Conservation (phyloP, 2,113 vertebrate genomes). For the Chlamydotis undulata region DNA sequence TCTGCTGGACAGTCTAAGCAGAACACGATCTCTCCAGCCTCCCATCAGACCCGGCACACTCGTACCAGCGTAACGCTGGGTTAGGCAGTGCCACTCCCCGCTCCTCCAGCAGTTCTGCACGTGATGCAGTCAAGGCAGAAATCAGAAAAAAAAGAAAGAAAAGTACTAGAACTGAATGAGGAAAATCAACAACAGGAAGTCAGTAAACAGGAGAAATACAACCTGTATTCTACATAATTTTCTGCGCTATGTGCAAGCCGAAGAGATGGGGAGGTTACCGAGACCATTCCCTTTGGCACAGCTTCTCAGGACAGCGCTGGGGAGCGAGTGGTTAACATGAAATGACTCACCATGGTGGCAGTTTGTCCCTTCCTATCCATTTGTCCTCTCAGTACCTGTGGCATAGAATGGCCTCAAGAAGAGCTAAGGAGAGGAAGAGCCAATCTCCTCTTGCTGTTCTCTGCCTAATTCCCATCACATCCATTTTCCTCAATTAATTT, state of each 20-base stretch:
- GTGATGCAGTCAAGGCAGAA: not conserved
- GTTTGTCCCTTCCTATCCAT: not conserved
- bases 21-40: not conserved
- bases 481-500: not conserved
- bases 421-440: not conserved
- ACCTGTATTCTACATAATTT: not conserved
- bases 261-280: not conserved
- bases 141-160: not conserved
- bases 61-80: fast-evolving
- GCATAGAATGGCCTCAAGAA: not conserved
- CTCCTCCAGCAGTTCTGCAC: not conserved
- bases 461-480: not conserved
- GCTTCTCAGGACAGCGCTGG: not conserved
- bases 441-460: not conserved
- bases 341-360: not conserved
- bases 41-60: not conserved
- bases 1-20: not conserved
- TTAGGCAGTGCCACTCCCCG: not conserved
- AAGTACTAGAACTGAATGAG: not conserved
- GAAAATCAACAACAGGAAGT: not conserved
- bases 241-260: not conserved
- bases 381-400: not conserved
- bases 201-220: not conserved
- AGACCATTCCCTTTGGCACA: not conserved
- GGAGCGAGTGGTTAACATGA: not conserved